Conservation (phyloP, 2,888 invertebrate species). For the Netelia fuscicornis region DNA sequence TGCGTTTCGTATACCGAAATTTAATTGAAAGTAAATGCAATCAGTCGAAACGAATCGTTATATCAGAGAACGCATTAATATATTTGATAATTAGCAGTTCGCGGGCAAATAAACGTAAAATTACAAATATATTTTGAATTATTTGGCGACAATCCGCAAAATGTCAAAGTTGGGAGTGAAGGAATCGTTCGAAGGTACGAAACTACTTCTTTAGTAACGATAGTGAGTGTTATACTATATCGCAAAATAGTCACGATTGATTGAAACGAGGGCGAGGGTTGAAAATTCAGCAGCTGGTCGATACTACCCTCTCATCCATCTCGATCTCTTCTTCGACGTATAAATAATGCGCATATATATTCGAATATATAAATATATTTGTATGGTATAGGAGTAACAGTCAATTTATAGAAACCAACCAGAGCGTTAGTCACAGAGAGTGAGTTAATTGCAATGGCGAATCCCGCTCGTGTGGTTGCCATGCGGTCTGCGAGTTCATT, state of each 20-base stretch:
- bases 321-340: constrained; percentile 22
- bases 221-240: constrained; percentile 5
- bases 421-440: constrained; percentile 57
- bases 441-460: constrained; percentile 61
- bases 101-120: no score
- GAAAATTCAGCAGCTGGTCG: constrained; percentile 56
- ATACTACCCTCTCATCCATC: constrained; percentile 36
- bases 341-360: background rate
- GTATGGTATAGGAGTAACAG: constrained; percentile 18
- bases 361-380: background rate
- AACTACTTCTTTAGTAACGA: background rate
- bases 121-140: no score
- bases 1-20: constrained; percentile 21
- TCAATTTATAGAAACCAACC: constrained; percentile 59
- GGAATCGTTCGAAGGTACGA: no score
- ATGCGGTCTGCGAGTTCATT: constrained; percentile 51
- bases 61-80: constrained; percentile 58
- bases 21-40: constrained; percentile 63
- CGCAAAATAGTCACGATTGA: constrained; percentile 44
- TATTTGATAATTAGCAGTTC: constrained; percentile 57
- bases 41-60: constrained; percentile 30
- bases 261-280: constrained; percentile 22
- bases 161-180: no score
- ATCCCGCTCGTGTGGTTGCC: constrained; percentile 48
- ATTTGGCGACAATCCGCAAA: no score